These are phyloP conservation scores for Cygnus atratus DNA, from an alignment of 2,113 vertebrate species.

Conservation along the genomic window DNA sequence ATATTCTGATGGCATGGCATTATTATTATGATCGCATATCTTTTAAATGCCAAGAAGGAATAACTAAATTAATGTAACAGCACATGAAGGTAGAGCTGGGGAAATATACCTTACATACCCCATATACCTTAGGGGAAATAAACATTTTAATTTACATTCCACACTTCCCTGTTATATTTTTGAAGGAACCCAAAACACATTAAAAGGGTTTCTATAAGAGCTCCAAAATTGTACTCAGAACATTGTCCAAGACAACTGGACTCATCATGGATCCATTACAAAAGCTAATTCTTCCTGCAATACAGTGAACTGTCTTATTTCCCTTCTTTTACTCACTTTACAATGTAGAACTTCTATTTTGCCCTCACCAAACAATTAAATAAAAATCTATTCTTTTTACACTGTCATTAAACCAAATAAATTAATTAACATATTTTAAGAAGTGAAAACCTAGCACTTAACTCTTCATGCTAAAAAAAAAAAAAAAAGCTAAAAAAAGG, in stretches of 20 bases:
- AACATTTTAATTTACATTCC: neutral
- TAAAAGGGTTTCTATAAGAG: neutral
- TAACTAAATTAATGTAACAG: neutral
- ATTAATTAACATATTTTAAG: neutral
- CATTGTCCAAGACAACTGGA: neutral
- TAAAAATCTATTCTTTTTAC: neutral
- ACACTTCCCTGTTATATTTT: neutral
- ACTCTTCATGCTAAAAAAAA: neutral
- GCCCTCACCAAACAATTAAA: neutral
- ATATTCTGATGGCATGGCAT: neutral
- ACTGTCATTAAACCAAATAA: neutral
- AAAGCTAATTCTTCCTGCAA: neutral
- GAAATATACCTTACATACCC: too few relatives aligned
- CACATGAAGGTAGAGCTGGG: neutral
- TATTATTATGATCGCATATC: accelerated
- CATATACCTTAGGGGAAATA: neutral
- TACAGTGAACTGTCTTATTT: neutral
- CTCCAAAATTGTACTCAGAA: neutral
- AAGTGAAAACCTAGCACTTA: neutral
- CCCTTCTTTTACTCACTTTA: neutral
- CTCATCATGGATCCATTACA: neutral
- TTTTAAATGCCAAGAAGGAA: neutral
- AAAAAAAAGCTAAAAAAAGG: neutral
- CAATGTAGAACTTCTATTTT: neutral
- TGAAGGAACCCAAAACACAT: neutral